A percentile compares a stretch with the other conserved stretches of the same genome.
These are phyloP conservation scores for Macropodus opercularis DNA, from an alignment of 2,797 vertebrate genomes.

Conservation along the genomic window DNA sequence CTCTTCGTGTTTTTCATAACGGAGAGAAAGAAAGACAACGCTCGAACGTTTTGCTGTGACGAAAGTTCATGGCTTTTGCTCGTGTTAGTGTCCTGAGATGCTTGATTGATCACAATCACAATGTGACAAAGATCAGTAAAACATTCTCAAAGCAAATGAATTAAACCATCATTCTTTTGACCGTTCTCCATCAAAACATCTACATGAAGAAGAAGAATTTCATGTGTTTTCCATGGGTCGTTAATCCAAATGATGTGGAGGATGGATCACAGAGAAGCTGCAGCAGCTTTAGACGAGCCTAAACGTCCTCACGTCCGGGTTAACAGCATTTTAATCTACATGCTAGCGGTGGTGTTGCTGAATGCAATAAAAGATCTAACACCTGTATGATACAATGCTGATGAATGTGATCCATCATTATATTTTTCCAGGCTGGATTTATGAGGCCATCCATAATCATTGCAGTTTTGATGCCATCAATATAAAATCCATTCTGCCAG, in stretches of 20 bases:
- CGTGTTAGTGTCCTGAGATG: no score
- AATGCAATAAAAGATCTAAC: slow-evolving; percentile 26
- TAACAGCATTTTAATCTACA: slow-evolving; percentile 72
- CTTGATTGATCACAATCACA: background rate
- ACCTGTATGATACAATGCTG: background rate
- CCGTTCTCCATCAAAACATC: slow-evolving; percentile 48
- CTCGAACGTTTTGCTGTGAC: no score
- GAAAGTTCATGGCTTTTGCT: no score
- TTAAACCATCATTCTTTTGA: background rate
- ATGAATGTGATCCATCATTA: slow-evolving; percentile 60
- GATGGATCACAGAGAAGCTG: slow-evolving; percentile 62
- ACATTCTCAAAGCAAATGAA: background rate
- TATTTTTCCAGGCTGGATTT: slow-evolving; percentile 33
- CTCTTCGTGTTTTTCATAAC: no score
- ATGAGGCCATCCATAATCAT: slow-evolving; percentile 58
- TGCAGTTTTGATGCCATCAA: slow-evolving; percentile 29
- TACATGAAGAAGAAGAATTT: slow-evolving; percentile 43
- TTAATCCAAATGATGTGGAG: slow-evolving; percentile 11
- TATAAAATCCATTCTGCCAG: slow-evolving; percentile 9
- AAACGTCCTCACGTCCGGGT: slow-evolving; percentile 61
- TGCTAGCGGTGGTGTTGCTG: slow-evolving; percentile 1
- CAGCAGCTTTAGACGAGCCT: slow-evolving; percentile 81
- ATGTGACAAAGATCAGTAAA: background rate
- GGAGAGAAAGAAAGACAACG: no score
- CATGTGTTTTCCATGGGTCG: slow-evolving; percentile 29